Evolutionary conservation across 2,888 invertebrate genomes (phyloP).

Genomic region (Cetonia aurata): DNA sequence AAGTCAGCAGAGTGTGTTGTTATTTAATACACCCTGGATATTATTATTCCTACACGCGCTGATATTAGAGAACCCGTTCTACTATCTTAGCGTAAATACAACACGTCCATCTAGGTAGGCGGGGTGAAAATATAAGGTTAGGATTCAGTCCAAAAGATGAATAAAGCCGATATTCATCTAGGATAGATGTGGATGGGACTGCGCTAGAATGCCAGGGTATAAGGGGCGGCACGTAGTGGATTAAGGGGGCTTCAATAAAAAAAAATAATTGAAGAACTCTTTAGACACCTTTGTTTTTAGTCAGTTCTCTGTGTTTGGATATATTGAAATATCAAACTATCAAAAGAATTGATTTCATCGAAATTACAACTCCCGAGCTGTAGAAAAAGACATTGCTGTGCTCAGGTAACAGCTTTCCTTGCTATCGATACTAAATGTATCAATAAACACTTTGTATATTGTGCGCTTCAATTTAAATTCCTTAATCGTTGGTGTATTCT

Average conservation of each 20-base stretch:
- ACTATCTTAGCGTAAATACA: conserved; percentile 6
- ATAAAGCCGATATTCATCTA: conserved; percentile 23
- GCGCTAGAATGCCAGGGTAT: neutral
- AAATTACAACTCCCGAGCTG: too few relatives aligned
- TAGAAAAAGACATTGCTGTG: too few relatives aligned
- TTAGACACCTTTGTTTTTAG: neutral
- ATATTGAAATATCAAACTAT: neutral
- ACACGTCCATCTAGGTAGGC: conserved; percentile 9
- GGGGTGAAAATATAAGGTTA: conserved; percentile 11
- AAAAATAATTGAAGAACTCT: neutral
- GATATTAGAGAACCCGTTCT: conserved; percentile 2
- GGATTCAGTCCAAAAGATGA: conserved; percentile 3
- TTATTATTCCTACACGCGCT: neutral
- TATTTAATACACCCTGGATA: neutral
- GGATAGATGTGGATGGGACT: neutral
- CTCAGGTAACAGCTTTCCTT: too few relatives aligned
- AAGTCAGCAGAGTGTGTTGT: conserved; percentile 5
- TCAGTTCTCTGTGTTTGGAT: too few relatives aligned
- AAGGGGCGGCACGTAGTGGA: conserved; percentile 2
- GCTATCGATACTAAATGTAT: too few relatives aligned
- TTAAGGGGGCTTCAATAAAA: neutral
- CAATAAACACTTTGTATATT: too few relatives aligned
- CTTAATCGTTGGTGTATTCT: too few relatives aligned
- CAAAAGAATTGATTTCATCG: neutral
- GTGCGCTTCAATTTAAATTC: too few relatives aligned